Base-by-base conservation (phyloP, 2,113 vertebrate species). In the Arenaria interpres region DNA sequence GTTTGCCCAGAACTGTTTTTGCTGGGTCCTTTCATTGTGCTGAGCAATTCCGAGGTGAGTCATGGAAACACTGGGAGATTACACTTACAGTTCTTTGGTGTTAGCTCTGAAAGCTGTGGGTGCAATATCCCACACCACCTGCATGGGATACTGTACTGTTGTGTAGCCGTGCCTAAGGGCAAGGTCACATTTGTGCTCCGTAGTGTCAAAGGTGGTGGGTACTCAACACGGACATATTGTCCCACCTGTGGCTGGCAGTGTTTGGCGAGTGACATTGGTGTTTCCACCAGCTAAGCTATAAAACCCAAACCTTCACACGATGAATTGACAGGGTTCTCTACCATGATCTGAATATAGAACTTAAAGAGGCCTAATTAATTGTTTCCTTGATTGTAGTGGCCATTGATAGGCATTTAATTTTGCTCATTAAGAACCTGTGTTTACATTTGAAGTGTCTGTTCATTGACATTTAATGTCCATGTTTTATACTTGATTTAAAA, bases 181-280 rank as follows among this genome's bases (percentile, higher is more conserved):
- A 72, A 48, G 24, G 63, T 45, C 25, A 25, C 9, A 4, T 88
- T 37, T 80, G 33, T 54, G 8, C 20, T 17, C 41, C 0, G 0
- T 25, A 15, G 23, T 9, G 14, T 63, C 76, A 57, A 25, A 84
- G 18, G 3, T 35, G 19, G 9, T 60, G 28, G 21, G 8, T 32
- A 18, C 37, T 16, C 21, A 33, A 23, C 13, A 54, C 1, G 6
- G 59, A 8, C 9, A 5, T 24, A 10, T 68, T 89, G 62, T 77
- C 23, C 41, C 22, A 41, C 27, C 35, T 23, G 35, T 30, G 12
- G 32, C 32, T 50, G 82, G 13, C 12, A 53, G 22, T 6, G 10
- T 59, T 50, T 32, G 18, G 22, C 0, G 0, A 51, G 25, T 24
- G 35, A 28, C 6, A 16, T 2, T 56, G 25, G 7, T 54, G 20